These are phyloP conservation scores for Parapristionchus giblindavisi DNA, from an alignment of 2,888 invertebrate genomes.

Conservation along the genomic window DNA sequence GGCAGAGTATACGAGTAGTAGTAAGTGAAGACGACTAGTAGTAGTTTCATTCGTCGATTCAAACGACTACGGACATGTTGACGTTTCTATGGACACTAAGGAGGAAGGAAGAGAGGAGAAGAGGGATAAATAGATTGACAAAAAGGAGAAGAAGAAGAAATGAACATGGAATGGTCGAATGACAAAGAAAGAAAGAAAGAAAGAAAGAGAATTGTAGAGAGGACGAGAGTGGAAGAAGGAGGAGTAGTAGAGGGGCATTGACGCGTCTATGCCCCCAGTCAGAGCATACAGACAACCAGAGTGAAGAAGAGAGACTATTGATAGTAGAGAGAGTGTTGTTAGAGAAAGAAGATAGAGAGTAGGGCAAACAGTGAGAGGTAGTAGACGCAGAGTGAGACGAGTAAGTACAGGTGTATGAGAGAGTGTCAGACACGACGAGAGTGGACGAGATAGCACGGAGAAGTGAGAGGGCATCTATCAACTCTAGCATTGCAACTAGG, in stretches of 20 bases:
- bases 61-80: not conserved
- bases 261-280: not conserved
- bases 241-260: not conserved
- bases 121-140: not conserved
- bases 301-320: not conserved
- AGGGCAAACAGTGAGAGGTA: not conserved
- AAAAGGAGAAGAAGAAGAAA: too few species aligned
- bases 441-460: not conserved
- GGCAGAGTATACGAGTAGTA: conserved; percentile 24
- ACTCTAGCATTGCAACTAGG: too few species aligned
- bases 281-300: not conserved
- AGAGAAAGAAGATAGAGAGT: not conserved
- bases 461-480: not conserved
- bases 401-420: conserved; percentile 10
- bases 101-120: not conserved
- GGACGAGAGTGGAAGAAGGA: conserved; percentile 5
- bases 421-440: not conserved
- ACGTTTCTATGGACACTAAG: not conserved
- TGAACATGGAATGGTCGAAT: not conserved
- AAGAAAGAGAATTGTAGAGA: conserved; percentile 22
- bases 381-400: conserved; percentile 5
- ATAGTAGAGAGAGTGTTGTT: not conserved
- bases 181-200: not conserved
- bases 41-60: not conserved
- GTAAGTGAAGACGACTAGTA: conserved; percentile 21